These are phyloP conservation scores for Steatocranus sp. DNA, from an alignment of 2,797 vertebrate genomes.

Conservation along the genomic window DNA sequence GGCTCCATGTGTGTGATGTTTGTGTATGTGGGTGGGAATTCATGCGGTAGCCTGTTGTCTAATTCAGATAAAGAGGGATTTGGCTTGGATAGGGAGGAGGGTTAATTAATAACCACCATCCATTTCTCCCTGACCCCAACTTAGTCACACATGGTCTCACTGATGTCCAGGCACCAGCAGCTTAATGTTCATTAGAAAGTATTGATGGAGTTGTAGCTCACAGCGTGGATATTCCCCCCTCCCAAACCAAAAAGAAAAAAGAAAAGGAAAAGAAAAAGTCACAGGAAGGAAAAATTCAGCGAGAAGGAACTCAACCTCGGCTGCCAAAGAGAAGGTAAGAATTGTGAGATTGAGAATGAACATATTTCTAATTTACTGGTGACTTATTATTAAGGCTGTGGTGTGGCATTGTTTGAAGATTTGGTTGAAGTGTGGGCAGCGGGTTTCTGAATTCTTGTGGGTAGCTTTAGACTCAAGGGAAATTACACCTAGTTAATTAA, in stretches of 20 bases:
- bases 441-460: constrained; percentile 31
- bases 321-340: constrained; percentile 47
- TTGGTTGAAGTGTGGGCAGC: constrained; percentile 33
- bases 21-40: constrained; percentile 49
- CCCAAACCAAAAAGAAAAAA: not conserved
- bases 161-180: constrained; percentile 46
- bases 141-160: constrained; percentile 50
- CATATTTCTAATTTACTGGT: not conserved
- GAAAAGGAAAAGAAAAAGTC: not conserved
- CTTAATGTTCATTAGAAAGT: constrained; percentile 40
- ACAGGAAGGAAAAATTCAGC: not conserved
- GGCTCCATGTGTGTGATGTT: constrained; percentile 20
- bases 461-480: constrained; percentile 45
- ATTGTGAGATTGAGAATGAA: not conserved
- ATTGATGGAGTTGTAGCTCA: constrained; percentile 47
- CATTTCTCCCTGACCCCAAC: constrained; percentile 71
- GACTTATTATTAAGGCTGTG: not conserved
- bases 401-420: not conserved
- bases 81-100: not conserved
- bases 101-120: constrained; percentile 84
- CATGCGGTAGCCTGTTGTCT: constrained; percentile 42
- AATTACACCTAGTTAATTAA: constrained; percentile 65
- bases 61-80: constrained; percentile 53
- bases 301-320: constrained; percentile 1
- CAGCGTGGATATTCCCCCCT: constrained; percentile 3